These are phyloP conservation scores for Agonopterix alstromeriana DNA, from an alignment of 2,888 invertebrate genomes.

Conservation along the genomic window DNA sequence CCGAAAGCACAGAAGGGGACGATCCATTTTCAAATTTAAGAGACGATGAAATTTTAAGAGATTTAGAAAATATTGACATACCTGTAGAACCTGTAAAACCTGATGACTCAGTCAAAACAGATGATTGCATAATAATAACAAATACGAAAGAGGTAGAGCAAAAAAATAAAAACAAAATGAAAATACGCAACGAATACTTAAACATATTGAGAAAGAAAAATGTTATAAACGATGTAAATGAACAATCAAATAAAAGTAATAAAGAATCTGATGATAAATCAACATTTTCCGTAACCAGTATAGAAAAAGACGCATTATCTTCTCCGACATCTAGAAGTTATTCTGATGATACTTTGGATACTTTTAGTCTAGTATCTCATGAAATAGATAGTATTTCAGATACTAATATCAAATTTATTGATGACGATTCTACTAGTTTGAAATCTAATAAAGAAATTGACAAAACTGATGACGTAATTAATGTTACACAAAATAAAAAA, in stretches of 20 bases:
- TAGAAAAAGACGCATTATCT: neutral
- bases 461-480: neutral
- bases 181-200: neutral
- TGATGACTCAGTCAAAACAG: neutral
- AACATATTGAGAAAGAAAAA: neutral
- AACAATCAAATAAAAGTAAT: neutral
- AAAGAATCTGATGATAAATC: conserved; percentile 10
- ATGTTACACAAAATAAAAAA: neutral
- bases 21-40: conserved; percentile 28
- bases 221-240: neutral
- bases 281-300: conserved; percentile 6
- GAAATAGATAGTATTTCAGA: conserved; percentile 22
- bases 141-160: neutral
- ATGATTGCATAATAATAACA: neutral
- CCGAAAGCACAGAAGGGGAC: conserved; percentile 27
- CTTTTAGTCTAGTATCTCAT: conserved; percentile 4
- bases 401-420: conserved; percentile 22
- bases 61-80: conserved; percentile 44
- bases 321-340: too few species aligned
- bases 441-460: neutral
- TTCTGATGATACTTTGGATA: conserved; percentile 5
- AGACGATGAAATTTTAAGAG: conserved; percentile 35
- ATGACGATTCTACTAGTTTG: conserved; percentile 14
- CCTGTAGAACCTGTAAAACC: conserved; percentile 23
- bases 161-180: neutral